phyloP scores from a whole-genome alignment of 1,140 invertebrate species.

The Lepidurus couesii region DNA sequence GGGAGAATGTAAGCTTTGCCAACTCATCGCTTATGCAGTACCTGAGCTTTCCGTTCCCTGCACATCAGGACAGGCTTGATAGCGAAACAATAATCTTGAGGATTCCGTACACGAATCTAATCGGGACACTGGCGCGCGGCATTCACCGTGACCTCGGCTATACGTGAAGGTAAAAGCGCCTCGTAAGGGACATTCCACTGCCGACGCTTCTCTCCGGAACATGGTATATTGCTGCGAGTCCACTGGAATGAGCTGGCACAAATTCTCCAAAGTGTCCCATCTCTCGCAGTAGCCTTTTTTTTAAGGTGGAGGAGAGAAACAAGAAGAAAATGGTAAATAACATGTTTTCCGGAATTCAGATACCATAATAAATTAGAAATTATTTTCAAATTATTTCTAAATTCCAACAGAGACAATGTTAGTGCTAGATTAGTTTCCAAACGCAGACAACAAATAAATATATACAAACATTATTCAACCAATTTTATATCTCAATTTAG shows the following conservation, averaged over 20 bases:
- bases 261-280: slow-evolving; percentile 62
- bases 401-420: too few species aligned
- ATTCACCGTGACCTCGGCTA: slow-evolving; percentile 69
- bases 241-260: slow-evolving; percentile 78
- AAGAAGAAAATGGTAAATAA: not conserved
- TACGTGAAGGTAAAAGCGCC: slow-evolving; percentile 75
- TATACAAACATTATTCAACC: too few species aligned
- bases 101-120: slow-evolving; percentile 78
- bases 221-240: slow-evolving; percentile 80
- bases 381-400: not conserved
- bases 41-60: slow-evolving; percentile 59
- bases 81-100: slow-evolving; percentile 70
- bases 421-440: too few species aligned
- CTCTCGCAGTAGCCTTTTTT: slow-evolving; percentile 67
- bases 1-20: not conserved
- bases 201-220: slow-evolving; percentile 72
- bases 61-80: slow-evolving; percentile 87
- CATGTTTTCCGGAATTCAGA: not conserved
- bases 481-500: too few species aligned
- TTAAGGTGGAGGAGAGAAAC: not conserved
- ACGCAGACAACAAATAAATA: too few species aligned
- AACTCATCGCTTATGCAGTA: slow-evolving; percentile 38
- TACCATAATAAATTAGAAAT: not conserved
- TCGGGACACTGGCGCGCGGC: slow-evolving; percentile 63
- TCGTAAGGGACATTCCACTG: slow-evolving; percentile 75